phyloP scores from a whole-genome alignment of 1,140 invertebrate genomes.

The Danaus plexippus region DNA sequence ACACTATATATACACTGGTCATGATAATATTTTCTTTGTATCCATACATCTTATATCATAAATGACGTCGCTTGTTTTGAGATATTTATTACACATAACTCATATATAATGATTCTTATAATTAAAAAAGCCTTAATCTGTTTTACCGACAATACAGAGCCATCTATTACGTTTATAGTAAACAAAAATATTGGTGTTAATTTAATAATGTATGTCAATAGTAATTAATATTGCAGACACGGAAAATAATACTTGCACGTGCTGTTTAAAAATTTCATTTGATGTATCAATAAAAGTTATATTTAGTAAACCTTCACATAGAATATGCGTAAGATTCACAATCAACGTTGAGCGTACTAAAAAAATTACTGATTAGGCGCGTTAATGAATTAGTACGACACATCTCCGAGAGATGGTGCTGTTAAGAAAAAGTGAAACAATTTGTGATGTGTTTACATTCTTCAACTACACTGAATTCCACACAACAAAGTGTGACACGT shows the following conservation, averaged over 20 bases:
- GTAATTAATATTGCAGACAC: no score
- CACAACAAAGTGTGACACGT: slow-evolving; percentile 4
- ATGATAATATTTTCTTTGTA: no score
- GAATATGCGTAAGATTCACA: slow-evolving; percentile 8
- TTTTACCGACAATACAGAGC: slow-evolving; percentile 31
- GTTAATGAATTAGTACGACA: neutral
- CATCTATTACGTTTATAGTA: slow-evolving; percentile 28
- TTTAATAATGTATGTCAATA: no score
- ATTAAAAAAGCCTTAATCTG: slow-evolving; percentile 42
- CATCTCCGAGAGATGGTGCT: slow-evolving; percentile 11
- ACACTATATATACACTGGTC: no score
- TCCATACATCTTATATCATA: no score
- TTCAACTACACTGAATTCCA: slow-evolving; percentile 7
- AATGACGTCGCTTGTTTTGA: no score
- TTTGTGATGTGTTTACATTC: slow-evolving; percentile 12
- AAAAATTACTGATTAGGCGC: slow-evolving; percentile 3
- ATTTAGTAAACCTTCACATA: slow-evolving; percentile 2
- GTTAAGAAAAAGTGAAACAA: neutral
- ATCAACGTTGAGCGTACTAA: no score
- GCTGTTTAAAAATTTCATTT: no score
- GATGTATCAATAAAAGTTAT: neutral
- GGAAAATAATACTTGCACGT: no score
- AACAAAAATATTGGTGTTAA: no score
- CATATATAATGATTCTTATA: no score
- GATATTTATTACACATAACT: slow-evolving; percentile 5